Evolutionary conservation across 2,113 vertebrate species (phyloP).

Genomic region (Microtus richardsoni): DNA sequence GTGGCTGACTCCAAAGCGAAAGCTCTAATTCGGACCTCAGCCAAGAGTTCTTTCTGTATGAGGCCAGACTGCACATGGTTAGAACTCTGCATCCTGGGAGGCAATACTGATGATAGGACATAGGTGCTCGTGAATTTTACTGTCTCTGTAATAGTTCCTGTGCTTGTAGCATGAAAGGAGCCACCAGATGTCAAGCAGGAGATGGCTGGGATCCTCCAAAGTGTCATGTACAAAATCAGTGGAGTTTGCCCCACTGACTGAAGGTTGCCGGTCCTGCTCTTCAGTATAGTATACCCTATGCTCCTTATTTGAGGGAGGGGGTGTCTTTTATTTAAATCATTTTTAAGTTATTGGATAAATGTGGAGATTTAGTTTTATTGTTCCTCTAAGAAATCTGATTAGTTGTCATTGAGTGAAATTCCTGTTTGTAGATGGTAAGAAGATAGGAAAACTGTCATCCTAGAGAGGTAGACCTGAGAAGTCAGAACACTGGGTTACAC

Average conservation of each 20-base stretch:
- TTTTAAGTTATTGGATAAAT: not conserved
- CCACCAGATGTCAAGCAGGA: not conserved
- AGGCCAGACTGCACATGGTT: not conserved
- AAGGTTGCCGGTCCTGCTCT: not conserved
- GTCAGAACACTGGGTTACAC: not conserved
- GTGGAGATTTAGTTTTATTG: not conserved
- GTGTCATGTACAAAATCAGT: not conserved
- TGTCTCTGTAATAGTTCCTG: not conserved
- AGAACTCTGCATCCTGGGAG: not conserved
- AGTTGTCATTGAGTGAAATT: not conserved
- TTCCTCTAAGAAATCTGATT: not conserved
- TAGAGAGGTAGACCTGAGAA: not conserved
- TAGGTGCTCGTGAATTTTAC: not conserved
- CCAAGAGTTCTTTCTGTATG: not conserved
- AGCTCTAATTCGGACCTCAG: not conserved
- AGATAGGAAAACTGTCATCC: not conserved
- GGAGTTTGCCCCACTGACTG: rapidly evolving
- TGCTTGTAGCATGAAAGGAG: not conserved
- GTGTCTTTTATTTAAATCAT: not conserved
- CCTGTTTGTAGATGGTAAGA: not conserved
- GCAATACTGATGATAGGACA: not conserved
- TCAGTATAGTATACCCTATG: not conserved
- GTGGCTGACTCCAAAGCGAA: not conserved
- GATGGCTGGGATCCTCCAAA: not conserved
- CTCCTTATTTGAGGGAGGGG: too few species aligned